Conservation (phyloP, 2,888 invertebrate species). For the Spisula subtruncata region DNA sequence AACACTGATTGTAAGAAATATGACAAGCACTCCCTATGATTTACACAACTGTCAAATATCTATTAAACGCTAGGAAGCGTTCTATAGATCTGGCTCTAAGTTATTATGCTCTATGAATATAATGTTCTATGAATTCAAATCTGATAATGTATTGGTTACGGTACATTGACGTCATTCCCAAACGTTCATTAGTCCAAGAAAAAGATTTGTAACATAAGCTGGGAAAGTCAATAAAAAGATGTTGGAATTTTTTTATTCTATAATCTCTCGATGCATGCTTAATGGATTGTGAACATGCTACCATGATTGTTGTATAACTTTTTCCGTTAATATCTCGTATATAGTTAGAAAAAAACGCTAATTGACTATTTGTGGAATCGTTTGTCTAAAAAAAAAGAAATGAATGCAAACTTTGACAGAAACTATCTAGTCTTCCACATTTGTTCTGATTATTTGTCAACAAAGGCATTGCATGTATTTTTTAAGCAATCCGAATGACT, state of each 20-base stretch:
- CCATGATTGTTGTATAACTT: not conserved
- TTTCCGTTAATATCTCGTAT: not conserved
- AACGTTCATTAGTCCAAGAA: slow-evolving; percentile 8
- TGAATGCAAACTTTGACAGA: not conserved
- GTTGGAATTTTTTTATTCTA: not conserved
- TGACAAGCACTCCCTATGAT: too few species aligned
- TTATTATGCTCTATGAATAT: too few species aligned
- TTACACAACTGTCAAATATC: too few species aligned
- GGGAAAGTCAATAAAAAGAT: not conserved
- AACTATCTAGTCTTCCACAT: not conserved
- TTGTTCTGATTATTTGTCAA: not conserved
- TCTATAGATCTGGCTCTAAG: too few species aligned
- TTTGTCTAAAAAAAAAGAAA: not conserved
- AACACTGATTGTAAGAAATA: too few species aligned
- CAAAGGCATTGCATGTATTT: not conserved
- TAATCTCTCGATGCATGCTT: not conserved
- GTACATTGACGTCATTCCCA: not conserved
- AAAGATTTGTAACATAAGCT: not conserved
- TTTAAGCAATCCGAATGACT: not conserved
- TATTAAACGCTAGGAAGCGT: too few species aligned
- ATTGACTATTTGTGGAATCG: not conserved
- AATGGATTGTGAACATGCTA: slow-evolving; percentile 4
- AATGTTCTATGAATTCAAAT: not conserved
- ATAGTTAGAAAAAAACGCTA: not conserved
- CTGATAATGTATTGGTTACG: not conserved